Conservation (phyloP, 2,113 vertebrate species). For the Mystacornis crossleyi region DNA sequence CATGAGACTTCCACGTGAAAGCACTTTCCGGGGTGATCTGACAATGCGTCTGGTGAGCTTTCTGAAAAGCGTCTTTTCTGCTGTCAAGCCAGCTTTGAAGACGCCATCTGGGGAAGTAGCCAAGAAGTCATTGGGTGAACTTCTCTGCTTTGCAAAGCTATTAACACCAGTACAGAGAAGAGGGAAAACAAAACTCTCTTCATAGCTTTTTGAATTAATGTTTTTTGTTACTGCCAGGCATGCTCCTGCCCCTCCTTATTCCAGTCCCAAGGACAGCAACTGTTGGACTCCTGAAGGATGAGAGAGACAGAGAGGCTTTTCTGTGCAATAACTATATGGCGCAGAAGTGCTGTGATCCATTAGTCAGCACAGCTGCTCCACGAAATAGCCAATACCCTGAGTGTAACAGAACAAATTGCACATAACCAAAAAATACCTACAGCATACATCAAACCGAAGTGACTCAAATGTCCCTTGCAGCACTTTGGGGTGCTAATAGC, state of each 20-base stretch:
- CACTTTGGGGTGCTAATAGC: conserved; percentile 40
- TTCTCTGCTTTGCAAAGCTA: conserved; percentile 41
- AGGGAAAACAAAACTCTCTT: conserved; percentile 57
- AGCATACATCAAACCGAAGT: conserved; percentile 59
- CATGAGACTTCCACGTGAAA: neutral
- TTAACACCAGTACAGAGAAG: conserved; percentile 1
- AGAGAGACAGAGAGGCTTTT: conserved; percentile 54
- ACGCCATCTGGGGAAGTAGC: conserved; percentile 38
- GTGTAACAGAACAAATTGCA: conserved; percentile 63
- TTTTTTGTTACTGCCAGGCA: conserved; percentile 36
- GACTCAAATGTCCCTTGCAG: conserved; percentile 45
- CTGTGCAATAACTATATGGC: conserved; percentile 51
- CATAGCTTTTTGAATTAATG: conserved; percentile 51
- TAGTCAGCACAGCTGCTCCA: conserved; percentile 61
- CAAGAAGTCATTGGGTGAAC: conserved; percentile 44
- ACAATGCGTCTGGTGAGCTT: neutral
- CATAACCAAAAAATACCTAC: conserved; percentile 68
- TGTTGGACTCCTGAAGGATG: conserved; percentile 59
- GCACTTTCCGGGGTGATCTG: neutral
- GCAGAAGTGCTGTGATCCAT: conserved; percentile 56
- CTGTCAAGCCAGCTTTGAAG: conserved; percentile 33
- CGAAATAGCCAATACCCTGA: conserved; percentile 51
- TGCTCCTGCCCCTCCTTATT: conserved; percentile 27
- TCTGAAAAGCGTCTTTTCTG: conserved; percentile 4
- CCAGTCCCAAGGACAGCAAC: conserved; percentile 57